Base-by-base conservation (phyloP, 1,140 invertebrate genomes). In the Anoplophora glabripennis region DNA sequence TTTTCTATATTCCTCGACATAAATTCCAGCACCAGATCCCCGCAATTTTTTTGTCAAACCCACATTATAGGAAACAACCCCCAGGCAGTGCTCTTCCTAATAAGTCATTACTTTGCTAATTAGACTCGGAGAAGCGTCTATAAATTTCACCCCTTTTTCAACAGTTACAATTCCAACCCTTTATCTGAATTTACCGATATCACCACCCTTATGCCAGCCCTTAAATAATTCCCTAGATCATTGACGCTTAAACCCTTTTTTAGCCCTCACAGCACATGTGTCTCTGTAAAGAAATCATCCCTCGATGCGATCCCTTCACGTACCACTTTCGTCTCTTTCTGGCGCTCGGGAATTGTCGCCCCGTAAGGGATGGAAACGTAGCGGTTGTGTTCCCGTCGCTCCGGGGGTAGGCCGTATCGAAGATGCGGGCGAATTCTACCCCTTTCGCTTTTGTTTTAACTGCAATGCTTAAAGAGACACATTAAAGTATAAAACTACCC, bases 401-500 rank as follows among this genome's bases (percentile, higher is more conserved):
- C 44, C 45, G 40, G 53, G 44, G n/a, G 49, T 18, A 3, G 21
- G 21, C 5, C 21, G 40, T 37, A 37, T 54, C 52, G 63, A 64
- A 64, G 63, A 64, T 61, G 63, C 63, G 63, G 63, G 53, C 40
- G n/a, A 46, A 48, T 55, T 52, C 57, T 56, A 58, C 57, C 63
- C 63, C 63, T 55, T 61, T 65, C 58, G 56, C 49, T 57, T 65
- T 65, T 65, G 63, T 65, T 65, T 65, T 57, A 65, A 65, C 63
- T 53, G 60, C 46, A 46, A 58, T 65, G 63, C 62, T 65, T 63
- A 53, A 65, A 57, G 57, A 65, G 64, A 66, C 61, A 66, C 64
- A 66, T 66, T 66, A 66, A 61, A 61, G 64, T 54, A 66, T 63
- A 63, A 54, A 63, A 66, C 62, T 66, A 66, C 57, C 57, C 64